phyloP scores from a whole-genome alignment of 2,113 vertebrate species.

The Lamprotornis superbus region DNA sequence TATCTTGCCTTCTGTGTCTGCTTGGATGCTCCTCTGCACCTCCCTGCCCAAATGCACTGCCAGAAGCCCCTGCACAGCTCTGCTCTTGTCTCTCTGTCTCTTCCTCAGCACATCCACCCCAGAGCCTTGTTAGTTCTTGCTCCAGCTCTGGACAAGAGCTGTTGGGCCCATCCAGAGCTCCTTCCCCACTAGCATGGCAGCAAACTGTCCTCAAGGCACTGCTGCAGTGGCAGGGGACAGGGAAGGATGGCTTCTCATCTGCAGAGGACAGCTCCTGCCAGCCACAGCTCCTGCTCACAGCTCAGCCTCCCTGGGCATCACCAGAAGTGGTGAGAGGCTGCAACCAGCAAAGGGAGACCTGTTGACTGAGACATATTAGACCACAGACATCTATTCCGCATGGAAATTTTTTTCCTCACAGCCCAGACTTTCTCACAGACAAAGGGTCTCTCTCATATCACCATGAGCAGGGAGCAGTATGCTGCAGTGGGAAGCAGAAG shows the following conservation, averaged over 20 bases:
- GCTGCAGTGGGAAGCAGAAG: neutral
- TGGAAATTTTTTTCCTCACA: neutral
- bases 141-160: neutral
- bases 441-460: neutral
- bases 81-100: neutral
- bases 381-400: neutral
- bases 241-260: neutral
- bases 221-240: rapidly evolving
- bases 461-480: rapidly evolving
- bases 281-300: neutral
- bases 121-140: neutral
- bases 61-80: neutral
- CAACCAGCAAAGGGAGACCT: neutral
- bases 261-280: rapidly evolving
- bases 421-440: neutral
- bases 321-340: neutral
- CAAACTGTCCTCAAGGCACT: neutral
- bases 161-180: neutral
- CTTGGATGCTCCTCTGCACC: neutral
- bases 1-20: neutral
- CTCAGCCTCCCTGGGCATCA: neutral
- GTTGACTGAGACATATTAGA: neutral
- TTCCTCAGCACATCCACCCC: neutral
- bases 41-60: neutral
- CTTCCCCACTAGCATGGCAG: neutral